Base-by-base conservation (phyloP, 37 sponge, comb jelly and placozoan species). In the Hormiphora californensis region DNA sequence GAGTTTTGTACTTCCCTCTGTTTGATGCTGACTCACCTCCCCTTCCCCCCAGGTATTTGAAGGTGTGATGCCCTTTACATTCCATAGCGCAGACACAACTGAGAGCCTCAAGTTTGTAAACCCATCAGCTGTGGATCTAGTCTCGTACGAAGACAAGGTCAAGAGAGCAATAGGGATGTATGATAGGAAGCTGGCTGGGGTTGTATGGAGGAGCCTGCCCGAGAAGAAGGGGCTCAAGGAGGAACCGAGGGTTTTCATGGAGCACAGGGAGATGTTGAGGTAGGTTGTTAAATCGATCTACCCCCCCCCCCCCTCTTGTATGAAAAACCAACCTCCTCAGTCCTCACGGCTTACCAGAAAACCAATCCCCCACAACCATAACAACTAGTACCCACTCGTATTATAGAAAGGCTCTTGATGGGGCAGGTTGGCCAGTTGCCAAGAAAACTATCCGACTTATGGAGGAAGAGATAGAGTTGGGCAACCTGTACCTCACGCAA, bases 41-140 rank as follows among this genome's bases (percentile, higher is more conserved):
- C 12, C 12, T 8, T 46, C 12, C 51, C 35, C 15, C 9, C 67
- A 65, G 67, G 81, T 73, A 19, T 73, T 32, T 40, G 81, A 73
- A 5, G 81, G 46, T 7, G 81, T 73, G 12, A 73, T 73, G 81
- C 81, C 81, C n/a, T 73, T 73, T 21, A 46, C 81, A n/a, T 73
- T 73, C 38, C 23, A 43, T 0, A 41, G 35, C 27, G 21, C 81
- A 0, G 46, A 73, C 4, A 15, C 12, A n/a, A 27, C 35, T 15
- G 81, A 40, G 27, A 39, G 81, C 4, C 28, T 73, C 7, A 73
- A 46, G 12, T 41, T 73, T 41, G 81, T 73, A 7, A 73, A 73
- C 81, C 81, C 81, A 22, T 43, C 81, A 4, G 81, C 39, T 0
- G 46, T 73, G n/a, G 81, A 73, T 40, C 35, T 73, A 41, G 28